Conservation (phyloP, 2,797 vertebrate species). For the Poeciliopsis paucimaculata region DNA sequence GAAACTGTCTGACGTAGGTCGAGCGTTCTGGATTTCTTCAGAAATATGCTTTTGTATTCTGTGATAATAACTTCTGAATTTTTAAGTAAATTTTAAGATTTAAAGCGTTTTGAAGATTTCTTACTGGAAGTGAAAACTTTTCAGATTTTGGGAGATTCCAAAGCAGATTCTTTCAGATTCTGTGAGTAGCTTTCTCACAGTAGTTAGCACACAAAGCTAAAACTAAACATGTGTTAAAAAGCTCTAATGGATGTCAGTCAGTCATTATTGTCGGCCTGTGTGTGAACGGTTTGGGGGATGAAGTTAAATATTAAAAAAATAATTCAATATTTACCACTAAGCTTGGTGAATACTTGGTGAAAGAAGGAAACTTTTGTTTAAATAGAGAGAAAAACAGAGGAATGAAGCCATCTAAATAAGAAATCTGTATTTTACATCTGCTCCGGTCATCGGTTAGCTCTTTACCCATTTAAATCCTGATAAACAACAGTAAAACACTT, state of each 20-base stretch:
- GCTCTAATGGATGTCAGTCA: neutral
- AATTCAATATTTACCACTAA: neutral
- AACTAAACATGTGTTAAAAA: neutral
- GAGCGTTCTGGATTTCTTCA: neutral
- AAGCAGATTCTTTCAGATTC: neutral
- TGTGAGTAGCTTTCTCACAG: neutral
- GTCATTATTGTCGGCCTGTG: neutral
- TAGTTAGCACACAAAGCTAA: neutral
- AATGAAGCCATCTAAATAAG: conserved; percentile 4
- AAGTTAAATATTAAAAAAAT: neutral
- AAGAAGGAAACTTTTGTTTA: neutral
- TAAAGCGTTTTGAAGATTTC: neutral
- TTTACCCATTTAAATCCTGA: conserved; percentile 7
- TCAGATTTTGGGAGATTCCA: neutral
- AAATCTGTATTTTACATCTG: conserved; percentile 8
- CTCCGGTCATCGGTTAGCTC: conserved; percentile 7
- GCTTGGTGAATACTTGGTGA: neutral
- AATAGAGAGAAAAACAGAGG: neutral
- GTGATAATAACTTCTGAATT: too few relatives aligned
- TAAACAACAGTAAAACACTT: neutral
- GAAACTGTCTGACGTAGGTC: neutral
- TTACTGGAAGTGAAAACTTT: neutral
- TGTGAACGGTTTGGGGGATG: neutral
- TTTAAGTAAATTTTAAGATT: too few relatives aligned
- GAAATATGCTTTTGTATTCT: too few relatives aligned